A percentile compares a stretch with the other conserved stretches of the same genome.
phyloP scores from a whole-genome alignment of 2,113 vertebrate genomes.

The Bettongia penicillata region DNA sequence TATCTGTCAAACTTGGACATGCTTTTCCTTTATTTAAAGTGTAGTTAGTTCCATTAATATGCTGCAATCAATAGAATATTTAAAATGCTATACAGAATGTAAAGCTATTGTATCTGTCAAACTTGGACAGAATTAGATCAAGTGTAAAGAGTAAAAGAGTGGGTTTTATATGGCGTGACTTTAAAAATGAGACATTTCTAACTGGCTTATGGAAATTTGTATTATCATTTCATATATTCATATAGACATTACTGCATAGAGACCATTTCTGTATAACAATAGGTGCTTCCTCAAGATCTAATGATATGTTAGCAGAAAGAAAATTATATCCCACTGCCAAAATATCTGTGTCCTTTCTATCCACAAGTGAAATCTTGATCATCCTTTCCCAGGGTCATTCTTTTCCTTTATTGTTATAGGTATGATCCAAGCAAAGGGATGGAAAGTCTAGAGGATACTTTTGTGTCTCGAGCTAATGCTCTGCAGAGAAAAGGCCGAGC shows the following conservation, averaged over 20 bases:
- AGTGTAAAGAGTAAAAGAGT: neutral
- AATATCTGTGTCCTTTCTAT: neutral
- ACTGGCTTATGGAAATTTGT: neutral
- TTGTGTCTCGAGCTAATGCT: conserved; percentile 94
- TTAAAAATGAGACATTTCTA: neutral
- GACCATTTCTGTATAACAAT: too few relatives aligned
- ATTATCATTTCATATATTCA: neutral
- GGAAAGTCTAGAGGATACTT: conserved; percentile 97
- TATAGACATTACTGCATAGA: too few relatives aligned
- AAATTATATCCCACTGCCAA: neutral
- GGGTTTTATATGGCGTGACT: neutral
- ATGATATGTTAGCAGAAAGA: neutral
- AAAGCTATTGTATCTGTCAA: neutral
- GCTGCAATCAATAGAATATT: neutral
- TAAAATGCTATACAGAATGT: neutral
- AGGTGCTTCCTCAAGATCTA: neutral
- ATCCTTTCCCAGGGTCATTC: neutral
- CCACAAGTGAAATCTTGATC: neutral
- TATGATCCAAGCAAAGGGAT: conserved; percentile 97
- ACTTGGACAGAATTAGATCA: neutral
- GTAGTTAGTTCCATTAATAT: neutral
- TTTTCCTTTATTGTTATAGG: conserved; percentile 77
- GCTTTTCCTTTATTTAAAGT: too few relatives aligned
- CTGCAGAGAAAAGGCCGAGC: conserved; percentile 95
- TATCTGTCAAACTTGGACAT: neutral